phyloP scores from a whole-genome alignment of 2,113 vertebrate genomes.

The Laticauda laticaudata region DNA sequence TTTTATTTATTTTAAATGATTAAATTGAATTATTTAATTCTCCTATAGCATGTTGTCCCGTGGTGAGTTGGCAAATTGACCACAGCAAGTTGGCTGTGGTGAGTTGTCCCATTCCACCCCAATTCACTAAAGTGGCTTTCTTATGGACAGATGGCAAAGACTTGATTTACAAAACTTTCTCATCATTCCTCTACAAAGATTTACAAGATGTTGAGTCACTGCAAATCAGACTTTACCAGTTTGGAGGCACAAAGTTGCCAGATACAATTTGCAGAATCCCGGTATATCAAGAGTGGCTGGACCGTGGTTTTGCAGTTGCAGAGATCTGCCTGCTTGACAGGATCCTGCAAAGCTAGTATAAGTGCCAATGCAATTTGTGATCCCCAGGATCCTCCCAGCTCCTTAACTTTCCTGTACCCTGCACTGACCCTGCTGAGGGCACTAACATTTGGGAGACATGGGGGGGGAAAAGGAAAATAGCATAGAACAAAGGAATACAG shows the following conservation, averaged over 20 bases:
- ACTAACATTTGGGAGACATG: background rate
- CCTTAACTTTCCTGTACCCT: background rate
- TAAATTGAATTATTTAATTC: too few relatives aligned
- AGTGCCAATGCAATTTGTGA: background rate
- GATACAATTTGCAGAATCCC: background rate
- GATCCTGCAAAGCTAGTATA: background rate
- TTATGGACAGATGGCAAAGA: background rate
- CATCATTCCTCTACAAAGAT: background rate
- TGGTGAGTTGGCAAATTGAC: too few relatives aligned
- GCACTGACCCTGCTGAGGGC: background rate
- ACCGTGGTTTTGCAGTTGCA: background rate
- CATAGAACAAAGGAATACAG: background rate
- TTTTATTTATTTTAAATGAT: too few relatives aligned
- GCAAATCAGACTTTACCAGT: background rate
- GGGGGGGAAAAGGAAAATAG: accelerated
- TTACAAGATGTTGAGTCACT: background rate
- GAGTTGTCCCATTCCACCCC: too few relatives aligned
- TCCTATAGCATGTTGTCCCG: too few relatives aligned
- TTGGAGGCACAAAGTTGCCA: background rate
- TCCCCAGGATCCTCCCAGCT: background rate
- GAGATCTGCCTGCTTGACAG: background rate
- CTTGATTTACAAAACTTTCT: too few relatives aligned
- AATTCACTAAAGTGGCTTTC: background rate
- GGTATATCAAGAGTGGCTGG: background rate
- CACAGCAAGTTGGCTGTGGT: too few relatives aligned